Evolutionary conservation across 2,797 vertebrate species (phyloP).

Genomic region (Otolemur crassicaudatus): DNA sequence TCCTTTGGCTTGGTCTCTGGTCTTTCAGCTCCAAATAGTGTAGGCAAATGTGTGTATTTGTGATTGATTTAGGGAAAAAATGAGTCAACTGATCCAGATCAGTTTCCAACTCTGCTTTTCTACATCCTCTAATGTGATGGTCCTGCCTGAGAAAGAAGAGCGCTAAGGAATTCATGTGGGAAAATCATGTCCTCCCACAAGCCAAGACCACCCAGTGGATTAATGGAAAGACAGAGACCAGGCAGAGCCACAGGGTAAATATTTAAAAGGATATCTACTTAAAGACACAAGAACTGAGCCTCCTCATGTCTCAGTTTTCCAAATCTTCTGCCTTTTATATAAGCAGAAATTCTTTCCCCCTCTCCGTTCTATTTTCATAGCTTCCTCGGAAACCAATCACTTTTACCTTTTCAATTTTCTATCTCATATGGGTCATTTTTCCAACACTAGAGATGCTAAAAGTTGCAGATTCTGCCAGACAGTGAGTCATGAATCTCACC

Average conservation of each 20-base stretch:
- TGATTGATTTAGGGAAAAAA: neutral
- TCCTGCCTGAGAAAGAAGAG: neutral
- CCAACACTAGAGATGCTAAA: constrained; percentile 41
- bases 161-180: neutral
- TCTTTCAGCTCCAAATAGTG: neutral
- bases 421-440: constrained; percentile 60
- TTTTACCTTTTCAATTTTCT: constrained; percentile 51
- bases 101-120: neutral
- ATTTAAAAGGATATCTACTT: neutral
- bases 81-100: neutral
- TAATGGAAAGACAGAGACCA: neutral
- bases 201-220: neutral
- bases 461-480: constrained; percentile 33
- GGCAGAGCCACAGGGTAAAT: neutral
- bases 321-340: neutral
- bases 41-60: neutral
- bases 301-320: neutral
- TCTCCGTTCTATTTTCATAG: neutral
- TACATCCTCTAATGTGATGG: neutral
- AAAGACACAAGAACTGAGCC: neutral
- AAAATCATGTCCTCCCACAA: neutral
- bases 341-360: neutral
- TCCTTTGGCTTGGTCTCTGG: neutral
- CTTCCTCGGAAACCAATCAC: constrained; percentile 47
- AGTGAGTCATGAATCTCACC: constrained; percentile 70